Evolutionary conservation across 2,888 invertebrate species (phyloP), one percentile per base, ranked within the genome.

Genomic region (Chironomus tentans): DNA sequence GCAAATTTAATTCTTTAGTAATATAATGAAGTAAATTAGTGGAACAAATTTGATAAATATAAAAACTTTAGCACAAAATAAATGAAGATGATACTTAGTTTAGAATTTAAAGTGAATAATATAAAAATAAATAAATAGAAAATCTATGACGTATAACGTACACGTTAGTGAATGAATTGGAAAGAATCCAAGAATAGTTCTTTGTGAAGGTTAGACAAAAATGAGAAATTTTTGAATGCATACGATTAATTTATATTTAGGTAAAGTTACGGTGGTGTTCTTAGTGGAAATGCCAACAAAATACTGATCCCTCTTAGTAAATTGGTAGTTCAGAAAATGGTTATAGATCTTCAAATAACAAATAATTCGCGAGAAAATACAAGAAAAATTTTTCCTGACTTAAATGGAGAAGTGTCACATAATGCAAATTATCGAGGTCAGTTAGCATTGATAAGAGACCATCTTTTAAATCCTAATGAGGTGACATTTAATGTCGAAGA

Each of bases 401-500:
- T 13, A 22, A 21, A 50, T 70, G 70, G 13, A 6, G 15, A 61
- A 28, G 28, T 82, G 46, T 50, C 56, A 2, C 4, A 48, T 18
- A 56, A 15, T 56, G 6, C 5, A 61, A 38, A 76, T 10, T 56
- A 47, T 18, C 62, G 18, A 13, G 68, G 73, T 68, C 70, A 76
- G 15, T 48, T 76, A 18, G 70, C 76, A 7, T 18, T 50, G 6
- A 73, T 77, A 4, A 72, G 62, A 71, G 56, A 68, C 1, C 76
- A 77, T 76, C 28, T 77, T 18, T 24, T 77, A 22, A 70, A 21
- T 47, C 75, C 78, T 12, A 65, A 13, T 21, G 84, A 84, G 80
- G 84, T 84, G 15, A 84, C 81, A 13, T 84, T 84, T 78, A 82
- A 82, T 76, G 82, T 84, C 79, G 78, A 83, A 47, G 80, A 81